These are phyloP conservation scores for Myotis davidii DNA, from an alignment of 2,113 vertebrate genomes.

Conservation along the genomic window DNA sequence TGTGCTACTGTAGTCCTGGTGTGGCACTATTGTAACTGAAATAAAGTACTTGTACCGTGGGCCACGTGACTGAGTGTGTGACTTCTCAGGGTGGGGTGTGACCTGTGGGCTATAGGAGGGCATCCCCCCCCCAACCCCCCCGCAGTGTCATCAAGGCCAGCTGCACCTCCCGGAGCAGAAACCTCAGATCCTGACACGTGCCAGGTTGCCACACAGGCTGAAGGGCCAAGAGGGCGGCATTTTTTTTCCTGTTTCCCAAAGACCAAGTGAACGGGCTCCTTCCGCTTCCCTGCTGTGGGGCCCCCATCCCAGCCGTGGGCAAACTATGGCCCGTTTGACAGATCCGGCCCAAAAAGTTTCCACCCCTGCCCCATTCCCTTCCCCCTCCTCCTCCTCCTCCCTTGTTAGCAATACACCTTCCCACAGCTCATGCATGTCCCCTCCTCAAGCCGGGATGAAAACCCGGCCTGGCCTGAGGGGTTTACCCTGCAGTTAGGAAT, in stretches of 20 bases:
- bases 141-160: fast-evolving
- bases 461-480: not conserved
- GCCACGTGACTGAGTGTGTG: not conserved
- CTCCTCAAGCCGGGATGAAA: not conserved
- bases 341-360: too few species aligned
- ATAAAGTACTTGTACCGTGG: slow-evolving; percentile 82
- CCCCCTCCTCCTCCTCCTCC: not conserved
- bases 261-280: not conserved
- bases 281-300: not conserved
- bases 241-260: not conserved
- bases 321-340: too few species aligned
- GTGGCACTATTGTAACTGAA: slow-evolving; percentile 78
- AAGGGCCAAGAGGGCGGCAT: not conserved
- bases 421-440: not conserved
- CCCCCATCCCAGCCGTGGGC: too few species aligned
- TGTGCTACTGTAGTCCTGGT: slow-evolving; percentile 71
- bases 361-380: too few species aligned
- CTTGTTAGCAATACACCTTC: not conserved
- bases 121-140: not conserved
- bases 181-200: not conserved
- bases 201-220: not conserved
- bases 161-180: not conserved
- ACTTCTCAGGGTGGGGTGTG: not conserved
- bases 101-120: not conserved
- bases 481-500: not conserved